Evolutionary conservation across 1,140 invertebrate species (phyloP).

Genomic region (Helicoverpa zea): DNA sequence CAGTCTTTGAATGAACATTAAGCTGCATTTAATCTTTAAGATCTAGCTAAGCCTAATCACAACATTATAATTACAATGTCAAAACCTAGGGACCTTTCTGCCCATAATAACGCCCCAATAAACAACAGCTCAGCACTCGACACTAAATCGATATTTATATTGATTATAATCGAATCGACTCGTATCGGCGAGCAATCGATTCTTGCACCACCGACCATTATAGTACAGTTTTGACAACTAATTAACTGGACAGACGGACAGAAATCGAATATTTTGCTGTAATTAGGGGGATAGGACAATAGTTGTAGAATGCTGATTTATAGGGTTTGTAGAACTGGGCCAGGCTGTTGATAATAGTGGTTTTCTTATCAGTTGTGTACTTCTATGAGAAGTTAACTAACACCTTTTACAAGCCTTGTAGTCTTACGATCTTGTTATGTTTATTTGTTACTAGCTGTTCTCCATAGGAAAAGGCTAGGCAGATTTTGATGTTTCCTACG

Average conservation of each 20-base stretch:
- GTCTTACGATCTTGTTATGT: too few relatives aligned
- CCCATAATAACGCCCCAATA: not conserved
- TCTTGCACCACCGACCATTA: slow-evolving; percentile 10
- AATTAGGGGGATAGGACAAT: slow-evolving; percentile 39
- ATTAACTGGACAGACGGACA: slow-evolving; percentile 25
- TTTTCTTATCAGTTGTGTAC: not conserved
- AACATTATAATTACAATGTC: too few relatives aligned
- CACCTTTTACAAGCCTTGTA: too few relatives aligned
- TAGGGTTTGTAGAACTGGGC: not conserved
- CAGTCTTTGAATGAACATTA: too few relatives aligned
- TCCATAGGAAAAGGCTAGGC: too few relatives aligned
- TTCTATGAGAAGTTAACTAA: too few relatives aligned
- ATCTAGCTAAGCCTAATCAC: too few relatives aligned
- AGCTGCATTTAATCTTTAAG: too few relatives aligned
- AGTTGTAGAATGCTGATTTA: slow-evolving; percentile 42
- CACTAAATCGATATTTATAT: slow-evolving; percentile 9
- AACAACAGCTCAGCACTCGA: not conserved
- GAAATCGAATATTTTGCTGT: slow-evolving; percentile 19
- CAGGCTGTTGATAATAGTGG: not conserved
- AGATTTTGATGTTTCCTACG: too few relatives aligned
- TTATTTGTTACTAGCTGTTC: too few relatives aligned
- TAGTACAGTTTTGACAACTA: slow-evolving; percentile 38
- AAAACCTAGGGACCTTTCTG: not conserved
- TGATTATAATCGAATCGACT: not conserved
- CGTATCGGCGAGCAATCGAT: not conserved